Percentiles rank a stretch among this genome's conserved stretches.
phyloP scores from a whole-genome alignment of 2,797 vertebrate species.

The Enteromius radiatus region DNA sequence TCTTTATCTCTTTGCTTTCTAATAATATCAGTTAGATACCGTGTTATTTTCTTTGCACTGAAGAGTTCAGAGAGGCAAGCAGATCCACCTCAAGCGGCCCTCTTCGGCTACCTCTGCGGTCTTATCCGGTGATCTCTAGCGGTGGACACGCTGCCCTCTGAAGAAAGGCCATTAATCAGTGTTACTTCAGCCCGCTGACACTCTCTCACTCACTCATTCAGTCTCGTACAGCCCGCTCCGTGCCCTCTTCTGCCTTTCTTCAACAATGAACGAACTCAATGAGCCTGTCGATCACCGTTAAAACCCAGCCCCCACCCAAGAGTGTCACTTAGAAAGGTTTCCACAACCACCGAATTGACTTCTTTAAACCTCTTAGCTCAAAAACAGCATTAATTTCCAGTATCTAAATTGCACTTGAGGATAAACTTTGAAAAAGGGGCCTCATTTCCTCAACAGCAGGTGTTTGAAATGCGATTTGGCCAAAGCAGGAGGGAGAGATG shows the following conservation, averaged over 20 bases:
- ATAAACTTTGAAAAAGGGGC: conserved; percentile 20
- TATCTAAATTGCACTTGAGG: conserved; percentile 17
- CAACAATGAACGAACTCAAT: conserved; percentile 62
- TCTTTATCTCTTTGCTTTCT: conserved; percentile 36
- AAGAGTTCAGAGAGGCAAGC: conserved; percentile 35
- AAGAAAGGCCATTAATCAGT: conserved; percentile 65
- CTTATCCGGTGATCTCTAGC: conserved; percentile 56
- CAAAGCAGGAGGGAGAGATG: conserved; percentile 27
- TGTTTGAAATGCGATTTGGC: conserved; percentile 47
- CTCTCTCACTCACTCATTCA: conserved; percentile 59
- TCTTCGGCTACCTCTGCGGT: conserved; percentile 61
- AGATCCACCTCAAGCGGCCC: conserved; percentile 60
- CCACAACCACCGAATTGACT: conserved; percentile 35
- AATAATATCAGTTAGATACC: conserved; percentile 25
- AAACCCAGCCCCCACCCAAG: conserved; percentile 25
- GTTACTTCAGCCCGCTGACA: conserved; percentile 63
- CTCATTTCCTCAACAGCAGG: conserved; percentile 38
- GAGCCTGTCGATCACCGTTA: conserved; percentile 59
- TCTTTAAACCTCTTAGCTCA: conserved; percentile 48
- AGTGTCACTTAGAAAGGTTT: conserved; percentile 44
- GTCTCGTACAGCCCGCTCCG: conserved; percentile 50
- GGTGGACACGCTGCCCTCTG: conserved; percentile 67
- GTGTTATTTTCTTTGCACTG: conserved; percentile 39
- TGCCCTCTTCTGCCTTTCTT: conserved; percentile 58
- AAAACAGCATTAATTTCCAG: conserved; percentile 47